Evolutionary conservation across 1,140 invertebrate species (phyloP).

Genomic region (Contarinia nasturtii): DNA sequence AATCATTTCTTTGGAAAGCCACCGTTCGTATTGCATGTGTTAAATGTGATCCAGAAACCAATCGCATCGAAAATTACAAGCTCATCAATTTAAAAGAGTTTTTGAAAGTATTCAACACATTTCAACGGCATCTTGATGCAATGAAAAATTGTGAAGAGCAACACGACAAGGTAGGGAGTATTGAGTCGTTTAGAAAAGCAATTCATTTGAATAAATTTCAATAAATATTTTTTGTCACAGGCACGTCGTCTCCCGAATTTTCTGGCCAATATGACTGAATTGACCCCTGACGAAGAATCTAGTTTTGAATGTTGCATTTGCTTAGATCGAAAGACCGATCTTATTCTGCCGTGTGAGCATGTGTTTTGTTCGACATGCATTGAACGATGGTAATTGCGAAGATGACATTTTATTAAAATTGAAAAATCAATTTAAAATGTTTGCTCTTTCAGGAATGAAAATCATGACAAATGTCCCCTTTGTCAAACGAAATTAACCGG

Average conservation of each 20-base stretch:
- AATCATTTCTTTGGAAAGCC: slow-evolving; percentile 44
- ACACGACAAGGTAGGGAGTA: background rate
- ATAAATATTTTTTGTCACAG: background rate
- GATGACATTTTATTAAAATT: too few relatives aligned
- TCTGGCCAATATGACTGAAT: background rate
- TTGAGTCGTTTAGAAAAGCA: too few relatives aligned
- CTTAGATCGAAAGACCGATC: slow-evolving; percentile 42
- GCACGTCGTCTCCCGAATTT: slow-evolving; percentile 4
- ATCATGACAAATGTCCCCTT: slow-evolving; percentile 45
- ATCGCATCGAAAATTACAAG: slow-evolving; percentile 31
- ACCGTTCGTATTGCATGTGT: slow-evolving; percentile 44
- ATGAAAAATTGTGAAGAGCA: slow-evolving; percentile 11
- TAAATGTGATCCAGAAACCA: slow-evolving; percentile 31
- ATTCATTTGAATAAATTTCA: background rate
- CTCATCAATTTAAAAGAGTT: slow-evolving; percentile 39
- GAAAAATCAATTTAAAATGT: too few relatives aligned
- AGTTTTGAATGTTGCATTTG: slow-evolving; percentile 47
- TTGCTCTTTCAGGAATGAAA: slow-evolving; percentile 38
- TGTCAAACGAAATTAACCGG: slow-evolving; percentile 38
- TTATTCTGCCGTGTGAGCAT: slow-evolving; percentile 45
- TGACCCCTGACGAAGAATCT: slow-evolving; percentile 9
- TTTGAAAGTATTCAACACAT: slow-evolving; percentile 29
- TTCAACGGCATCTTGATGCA: slow-evolving; percentile 15
- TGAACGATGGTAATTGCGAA: slow-evolving; percentile 44
- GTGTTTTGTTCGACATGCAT: slow-evolving; percentile 47